Evolutionary conservation across 23 tunicate genomes (phyloP).

Genomic region (Aplidium turbinatum): DNA sequence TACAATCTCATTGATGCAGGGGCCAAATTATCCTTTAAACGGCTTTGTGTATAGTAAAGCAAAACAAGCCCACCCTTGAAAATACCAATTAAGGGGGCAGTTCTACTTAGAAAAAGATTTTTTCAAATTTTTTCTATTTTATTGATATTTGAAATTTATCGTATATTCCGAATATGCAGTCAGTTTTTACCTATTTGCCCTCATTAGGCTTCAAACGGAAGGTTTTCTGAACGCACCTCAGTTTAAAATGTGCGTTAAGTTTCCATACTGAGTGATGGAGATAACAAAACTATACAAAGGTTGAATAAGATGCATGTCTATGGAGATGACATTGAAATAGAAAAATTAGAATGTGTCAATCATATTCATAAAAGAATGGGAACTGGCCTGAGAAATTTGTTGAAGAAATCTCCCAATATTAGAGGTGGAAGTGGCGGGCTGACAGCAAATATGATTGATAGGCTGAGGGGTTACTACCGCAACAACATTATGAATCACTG

Average conservation of each 20-base stretch:
- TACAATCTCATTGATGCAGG: too few species aligned
- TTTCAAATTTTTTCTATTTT: too few species aligned
- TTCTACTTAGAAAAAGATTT: too few species aligned
- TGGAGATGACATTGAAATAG: background rate
- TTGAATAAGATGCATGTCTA: conserved; percentile 8
- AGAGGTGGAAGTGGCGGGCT: conserved; percentile 33
- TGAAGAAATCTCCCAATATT: background rate
- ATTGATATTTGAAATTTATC: too few species aligned
- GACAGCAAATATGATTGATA: conserved; percentile 4
- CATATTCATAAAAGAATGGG: conserved; percentile 24
- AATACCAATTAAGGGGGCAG: too few species aligned
- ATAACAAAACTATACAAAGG: conserved; percentile 18
- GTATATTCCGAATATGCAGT: too few species aligned
- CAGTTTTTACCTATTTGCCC: too few species aligned
- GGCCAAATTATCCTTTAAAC: too few species aligned
- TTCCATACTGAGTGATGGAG: conserved; percentile 10
- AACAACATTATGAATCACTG: conserved; percentile 7
- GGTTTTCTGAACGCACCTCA: too few species aligned
- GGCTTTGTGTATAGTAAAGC: too few species aligned
- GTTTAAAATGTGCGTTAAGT: conserved; percentile 7
- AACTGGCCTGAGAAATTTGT: conserved; percentile 23
- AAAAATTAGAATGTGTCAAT: conserved; percentile 29
- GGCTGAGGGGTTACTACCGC: background rate
- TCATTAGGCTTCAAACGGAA: too few species aligned
- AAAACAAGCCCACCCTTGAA: too few species aligned